Base-by-base conservation (phyloP, 2,113 vertebrate genomes). In the Trogon surrucura region DNA sequence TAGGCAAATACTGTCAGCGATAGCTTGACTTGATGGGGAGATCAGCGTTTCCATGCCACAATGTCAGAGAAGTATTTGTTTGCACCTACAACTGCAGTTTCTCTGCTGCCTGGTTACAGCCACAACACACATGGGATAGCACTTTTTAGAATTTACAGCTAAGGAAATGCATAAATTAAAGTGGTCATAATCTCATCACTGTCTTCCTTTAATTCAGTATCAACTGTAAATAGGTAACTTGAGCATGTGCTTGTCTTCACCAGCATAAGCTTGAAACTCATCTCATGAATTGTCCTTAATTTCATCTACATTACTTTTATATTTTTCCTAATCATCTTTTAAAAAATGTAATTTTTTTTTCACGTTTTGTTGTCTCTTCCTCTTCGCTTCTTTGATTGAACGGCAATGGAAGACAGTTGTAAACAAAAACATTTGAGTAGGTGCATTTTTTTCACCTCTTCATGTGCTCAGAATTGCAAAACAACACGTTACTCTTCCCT, bases 71-170 rank as follows among this genome's bases (percentile, higher is more conserved):
- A 65, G 2, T 47, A 32, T 1, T 73, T 72, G 45, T 36, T 38
- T 79, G 16, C 15, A 12, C 19, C 5, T 67, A 12, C 21, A 30
- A 0, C 34, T 77, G 38, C 0, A 2, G 13, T 41, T 88, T 88
- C 14, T 70, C 21, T 62, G 82, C 38, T 0, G 0, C 13, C 10
- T 41, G 9, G 12, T 34, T 70, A 53, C n/a, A 88, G 32, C 29
- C 23, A 4, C 45, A 50, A 22, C 50, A n/a, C 0, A 1, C 20
- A 16, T 64, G 38, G 13, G 11, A 65, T 32, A 65, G 58, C 23
- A 15, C n/a, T 30, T 86, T 3, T 13, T 70, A 74, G 22, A 56
- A 17, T 18, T 16, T 27, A 41, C 1, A 74, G 48, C 53, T 58
- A 16, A 8, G 9, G 29, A n/a, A 78, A 41, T 64, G 30, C 1